Base-by-base conservation (phyloP, 2,113 vertebrate species). In the Mystacornis crossleyi region DNA sequence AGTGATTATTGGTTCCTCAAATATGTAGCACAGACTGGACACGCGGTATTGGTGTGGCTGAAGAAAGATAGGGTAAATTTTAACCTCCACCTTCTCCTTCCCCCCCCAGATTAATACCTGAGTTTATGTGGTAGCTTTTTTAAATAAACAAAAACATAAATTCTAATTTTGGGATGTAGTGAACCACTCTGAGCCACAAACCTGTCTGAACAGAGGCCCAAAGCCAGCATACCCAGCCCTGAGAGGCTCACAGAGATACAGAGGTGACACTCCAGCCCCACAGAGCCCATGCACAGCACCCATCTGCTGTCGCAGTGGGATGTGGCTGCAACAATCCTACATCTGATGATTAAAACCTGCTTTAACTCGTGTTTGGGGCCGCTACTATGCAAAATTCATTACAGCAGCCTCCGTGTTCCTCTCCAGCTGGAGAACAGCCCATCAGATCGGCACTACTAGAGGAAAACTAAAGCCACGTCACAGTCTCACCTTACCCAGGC, bases 351-450 rank as follows among this genome's bases (percentile, higher is more conserved):
- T 45, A 69, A 85, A 90, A 66, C 33, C 72, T 64, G 24, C 58
- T 95, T 92, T 86, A 73, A 67, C 55, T 78, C 14, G 1, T 51
- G 18, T 66, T 92, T 93, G 85, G 81, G 61, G 55, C 66, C 1
- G 0, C 60, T 71, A 29, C 55, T 80, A 81, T 67, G 40, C 75
- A 92, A 83, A 92, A 95, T 84, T 60, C 72, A 74, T 86, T 67
- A 54, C n/a, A 92, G 80, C 4, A 4, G 72, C 43, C 88, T 92
- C 67, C 36, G 26, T 75, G 67, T 58, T 86, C 34, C 67, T 92
- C 64, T 92, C 51, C 85, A 84, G 53, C 82, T 96, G 93, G 88
- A 94, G 81, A 79, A 18, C 55, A 88, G 79, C 79, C 92, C 92
- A 93, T 93, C 95, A 81, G 90, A 90, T 90, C 4, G 0, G 21